phyloP scores from a whole-genome alignment of 1,140 invertebrate genomes.

The Drosophila ogumai region DNA sequence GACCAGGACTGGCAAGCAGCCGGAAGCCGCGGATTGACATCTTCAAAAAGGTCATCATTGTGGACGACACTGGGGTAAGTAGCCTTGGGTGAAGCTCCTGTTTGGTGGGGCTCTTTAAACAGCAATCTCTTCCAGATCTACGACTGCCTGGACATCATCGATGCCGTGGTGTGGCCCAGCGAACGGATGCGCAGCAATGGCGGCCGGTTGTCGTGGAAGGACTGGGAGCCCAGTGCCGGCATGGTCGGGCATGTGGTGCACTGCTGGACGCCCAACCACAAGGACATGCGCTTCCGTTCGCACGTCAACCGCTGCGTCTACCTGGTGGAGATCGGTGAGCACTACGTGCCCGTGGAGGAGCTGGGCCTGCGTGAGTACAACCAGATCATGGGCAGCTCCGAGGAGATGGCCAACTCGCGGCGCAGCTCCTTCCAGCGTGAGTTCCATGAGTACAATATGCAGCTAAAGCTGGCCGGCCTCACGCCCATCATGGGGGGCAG shows the following conservation, averaged over 20 bases:
- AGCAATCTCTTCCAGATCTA: slow-evolving; percentile 87
- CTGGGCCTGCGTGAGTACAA: slow-evolving; percentile 91
- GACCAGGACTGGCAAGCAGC: neutral
- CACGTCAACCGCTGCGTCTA: slow-evolving; percentile 96
- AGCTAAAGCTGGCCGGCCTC: slow-evolving; percentile 58
- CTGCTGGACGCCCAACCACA: slow-evolving; percentile 95
- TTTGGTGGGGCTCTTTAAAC: neutral
- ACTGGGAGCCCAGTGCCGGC: slow-evolving; percentile 94
- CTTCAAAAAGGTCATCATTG: slow-evolving; percentile 86
- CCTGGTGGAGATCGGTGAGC: slow-evolving; percentile 96
- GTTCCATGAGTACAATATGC: slow-evolving; percentile 69
- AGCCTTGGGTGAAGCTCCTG: neutral
- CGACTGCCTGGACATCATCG: slow-evolving; percentile 96
- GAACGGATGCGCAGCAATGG: slow-evolving; percentile 94
- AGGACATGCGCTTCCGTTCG: slow-evolving; percentile 92
- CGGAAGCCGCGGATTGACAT: slow-evolving; percentile 85
- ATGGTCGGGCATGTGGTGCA: slow-evolving; percentile 97
- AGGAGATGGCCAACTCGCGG: slow-evolving; percentile 71
- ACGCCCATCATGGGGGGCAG: slow-evolving; percentile 61
- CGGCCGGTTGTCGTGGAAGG: slow-evolving; percentile 93
- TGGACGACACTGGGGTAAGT: slow-evolving; percentile 86
- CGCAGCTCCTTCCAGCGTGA: slow-evolving; percentile 76
- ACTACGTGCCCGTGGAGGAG: slow-evolving; percentile 96
- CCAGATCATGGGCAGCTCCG: slow-evolving; percentile 69
- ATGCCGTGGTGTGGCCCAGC: slow-evolving; percentile 95